Base-by-base conservation (phyloP, 1,140 invertebrate genomes). In the Holotrichia oblita region DNA sequence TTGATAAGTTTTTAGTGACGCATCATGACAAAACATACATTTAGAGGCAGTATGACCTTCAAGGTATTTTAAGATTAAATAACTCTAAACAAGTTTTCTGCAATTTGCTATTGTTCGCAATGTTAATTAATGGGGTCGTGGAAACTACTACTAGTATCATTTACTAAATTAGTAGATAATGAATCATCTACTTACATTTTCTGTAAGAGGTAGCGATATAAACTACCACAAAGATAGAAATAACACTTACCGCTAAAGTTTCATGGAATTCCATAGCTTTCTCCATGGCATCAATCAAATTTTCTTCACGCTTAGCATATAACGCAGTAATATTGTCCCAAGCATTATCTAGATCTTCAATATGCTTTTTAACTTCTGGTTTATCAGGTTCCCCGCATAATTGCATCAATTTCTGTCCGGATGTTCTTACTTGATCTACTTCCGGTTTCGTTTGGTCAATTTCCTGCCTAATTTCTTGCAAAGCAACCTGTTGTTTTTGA, bases 211-310 rank as follows among this genome's bases (percentile, higher is more conserved):
- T 4, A 34, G 27, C 4, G 4, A 34, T 4, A 1, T 2, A 34
- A 34, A 34, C 27, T 34, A 34, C 27, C 27, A 1, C 27, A 34
- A 34, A 34, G 27, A 34, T 4, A 4, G 27, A 1, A 34, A 34
- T 34, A 34, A 75, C 61, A 77, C 64, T 61, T 79, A 69, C 93
- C 89, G 94, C 92, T 69, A 99, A 88, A 0, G 97, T 97, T 85
- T 99, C 97, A 87, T 99, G 97, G 93, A 99, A 99, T 85, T 98
- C 96, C 94, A 98, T 97, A 0, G 97, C 97, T 85, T 98, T 98
- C 87, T 98, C 96, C 94, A 99, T 97, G 9, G 97, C 97, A 86
- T 98, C 96, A 81, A 98, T 97, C 27, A 99, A 91, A 86, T 98
- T 97, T 87, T 98, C 96, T 85, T 98, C 96, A 3, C 97, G 89